Percentiles rank a stretch among this genome's conserved stretches.
Conservation (phyloP, 1,140 invertebrate genomes). For the Doryteuthis pealeii region DNA sequence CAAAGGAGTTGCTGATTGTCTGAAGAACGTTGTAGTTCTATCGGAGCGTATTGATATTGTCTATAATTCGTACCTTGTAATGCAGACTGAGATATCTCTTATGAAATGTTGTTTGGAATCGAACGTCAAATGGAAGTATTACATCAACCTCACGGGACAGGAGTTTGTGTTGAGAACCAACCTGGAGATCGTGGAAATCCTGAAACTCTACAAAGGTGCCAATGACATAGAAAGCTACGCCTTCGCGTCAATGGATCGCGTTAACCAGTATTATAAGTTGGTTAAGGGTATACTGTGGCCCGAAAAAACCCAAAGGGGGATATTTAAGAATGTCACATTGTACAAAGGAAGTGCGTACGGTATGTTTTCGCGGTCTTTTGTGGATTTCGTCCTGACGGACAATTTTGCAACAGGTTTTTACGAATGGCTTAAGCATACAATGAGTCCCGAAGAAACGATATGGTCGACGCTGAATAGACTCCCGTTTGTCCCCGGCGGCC, state of each 20-base stretch:
- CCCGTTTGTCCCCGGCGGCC: slow-evolving; percentile 36
- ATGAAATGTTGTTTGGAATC: slow-evolving; percentile 11
- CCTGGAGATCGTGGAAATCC: slow-evolving; percentile 20
- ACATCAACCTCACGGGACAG: slow-evolving; percentile 28
- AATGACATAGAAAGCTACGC: slow-evolving; percentile 21
- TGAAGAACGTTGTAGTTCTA: slow-evolving; percentile 20
- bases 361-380: slow-evolving; percentile 35
- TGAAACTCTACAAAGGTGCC: slow-evolving; percentile 20
- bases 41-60: not conserved
- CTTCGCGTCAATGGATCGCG: slow-evolving; percentile 4
- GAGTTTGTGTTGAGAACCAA: slow-evolving; percentile 32
- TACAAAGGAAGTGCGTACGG: slow-evolving; percentile 39
- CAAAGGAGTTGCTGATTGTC: slow-evolving; percentile 16
- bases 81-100: slow-evolving; percentile 15
- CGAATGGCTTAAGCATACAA: slow-evolving; percentile 34
- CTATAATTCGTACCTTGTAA: not conserved
- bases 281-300: slow-evolving; percentile 19
- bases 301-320: not conserved
- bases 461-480: slow-evolving; percentile 36
- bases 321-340: slow-evolving; percentile 27
- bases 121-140: slow-evolving; percentile 24
- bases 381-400: slow-evolving; percentile 30
- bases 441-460: slow-evolving; percentile 36
- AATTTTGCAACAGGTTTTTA: slow-evolving; percentile 29
- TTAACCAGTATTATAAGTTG: not conserved